Evolutionary conservation across 2,797 vertebrate genomes (phyloP).

Genomic region (Microctenopoma stevenorrisi): DNA sequence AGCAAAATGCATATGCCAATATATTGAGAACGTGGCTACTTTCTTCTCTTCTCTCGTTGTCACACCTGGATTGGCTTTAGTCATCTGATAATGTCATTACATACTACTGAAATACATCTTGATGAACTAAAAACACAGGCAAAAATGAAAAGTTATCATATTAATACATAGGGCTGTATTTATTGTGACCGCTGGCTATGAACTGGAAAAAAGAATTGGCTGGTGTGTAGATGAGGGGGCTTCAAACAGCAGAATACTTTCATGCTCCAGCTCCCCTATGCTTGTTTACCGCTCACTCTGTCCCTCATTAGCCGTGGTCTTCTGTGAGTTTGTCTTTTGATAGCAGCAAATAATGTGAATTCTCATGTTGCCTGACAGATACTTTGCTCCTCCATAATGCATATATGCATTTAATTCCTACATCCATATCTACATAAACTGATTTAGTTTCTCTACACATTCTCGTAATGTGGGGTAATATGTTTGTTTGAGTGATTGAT

Average conservation of each 20-base stretch:
- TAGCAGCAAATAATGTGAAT: conserved; percentile 24
- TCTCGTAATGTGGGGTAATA: background rate
- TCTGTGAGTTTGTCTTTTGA: conserved; percentile 40
- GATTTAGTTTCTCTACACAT: conserved; percentile 12
- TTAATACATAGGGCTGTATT: conserved; percentile 11
- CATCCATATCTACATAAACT: background rate
- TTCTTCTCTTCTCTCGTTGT: conserved; percentile 1
- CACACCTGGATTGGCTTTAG: background rate
- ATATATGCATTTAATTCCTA: conserved; percentile 10
- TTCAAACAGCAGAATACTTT: conserved; percentile 65
- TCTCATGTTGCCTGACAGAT: conserved; percentile 27
- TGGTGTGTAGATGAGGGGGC: conserved; percentile 53
- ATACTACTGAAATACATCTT: conserved; percentile 6
- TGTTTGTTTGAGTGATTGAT: conserved; percentile 35
- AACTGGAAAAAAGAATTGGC: conserved; percentile 37
- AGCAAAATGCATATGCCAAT: background rate
- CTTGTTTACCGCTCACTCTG: conserved; percentile 48
- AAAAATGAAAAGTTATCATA: conserved; percentile 17
- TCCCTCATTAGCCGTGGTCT: conserved; percentile 54
- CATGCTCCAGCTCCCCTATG: conserved; percentile 57
- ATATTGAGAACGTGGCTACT: background rate
- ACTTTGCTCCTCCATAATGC: conserved; percentile 1
- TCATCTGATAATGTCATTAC: conserved; percentile 15
- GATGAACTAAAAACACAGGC: conserved; percentile 30
- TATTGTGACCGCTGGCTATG: conserved; percentile 51